Base-by-base conservation (phyloP, 2,113 vertebrate genomes). In the Platycercus adscitus region DNA sequence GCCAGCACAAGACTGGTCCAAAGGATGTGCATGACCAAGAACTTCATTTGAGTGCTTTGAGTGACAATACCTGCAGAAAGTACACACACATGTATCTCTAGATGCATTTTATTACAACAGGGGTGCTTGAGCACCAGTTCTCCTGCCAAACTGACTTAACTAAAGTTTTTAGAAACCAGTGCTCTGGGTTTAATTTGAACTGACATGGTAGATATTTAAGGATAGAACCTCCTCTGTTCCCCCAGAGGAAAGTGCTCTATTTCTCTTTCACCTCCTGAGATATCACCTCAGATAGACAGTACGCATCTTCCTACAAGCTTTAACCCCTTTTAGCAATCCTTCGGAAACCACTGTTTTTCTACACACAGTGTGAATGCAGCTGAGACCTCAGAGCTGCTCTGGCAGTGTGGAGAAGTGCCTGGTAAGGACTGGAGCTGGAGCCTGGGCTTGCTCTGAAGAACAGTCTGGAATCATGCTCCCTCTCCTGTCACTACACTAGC, bases 41-140 rank as follows among this genome's bases (percentile, higher is more conserved):
- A 46, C 31, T 81, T 91, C 2, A 14, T 56, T 81, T 66, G 68
- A n/a, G 49, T 44, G 60, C 49, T 69, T 33, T 4, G 41, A 81
- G n/a, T 73, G 69, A 89, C 77, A 78, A 81, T 43, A 46, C n/a
- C 50, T 82, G 58, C 85, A 89, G 65, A n/a, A 55, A 19, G 55
- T n/a, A 29, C 26, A 29, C 24, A 16, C 35, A 35, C 16, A 21
- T 4, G 8, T 5, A 4, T 10, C 7, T 21, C 4, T 11, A 10
- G 53, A 35, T 56, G 16, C 46, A 10, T 78, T 37, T 64, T 73
- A 68, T 86, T 86, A 55, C 20, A 87, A 14, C 11, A 43, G 10
- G 9, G 13, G 6, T 90, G 9, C 44, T 87, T 81, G 23, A 33
- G 76, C 47, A 65, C 29, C 19, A 25, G 15, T 29, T 44, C 31